Percentiles rank a stretch among this genome's conserved stretches.
Conservation (phyloP, 2,113 vertebrate genomes). For the Narcine bancroftii region DNA sequence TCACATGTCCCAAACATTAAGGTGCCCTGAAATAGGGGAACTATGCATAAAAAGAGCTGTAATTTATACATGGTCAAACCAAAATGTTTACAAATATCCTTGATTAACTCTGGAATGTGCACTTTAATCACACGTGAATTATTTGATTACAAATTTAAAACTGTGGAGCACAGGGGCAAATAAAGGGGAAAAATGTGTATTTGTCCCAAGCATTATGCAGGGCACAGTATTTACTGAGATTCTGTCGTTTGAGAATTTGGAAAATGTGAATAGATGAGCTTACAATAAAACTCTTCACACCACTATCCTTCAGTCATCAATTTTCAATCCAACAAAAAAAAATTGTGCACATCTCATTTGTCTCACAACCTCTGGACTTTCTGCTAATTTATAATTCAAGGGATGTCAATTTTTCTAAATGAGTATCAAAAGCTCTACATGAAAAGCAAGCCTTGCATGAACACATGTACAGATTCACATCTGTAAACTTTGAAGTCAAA, state of each 20-base stretch:
- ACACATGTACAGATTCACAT: neutral
- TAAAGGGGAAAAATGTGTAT: no score
- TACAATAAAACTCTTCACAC: neutral
- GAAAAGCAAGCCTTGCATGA: neutral
- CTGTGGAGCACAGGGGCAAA: no score
- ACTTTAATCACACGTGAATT: no score
- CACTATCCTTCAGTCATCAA: neutral
- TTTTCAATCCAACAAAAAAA: neutral
- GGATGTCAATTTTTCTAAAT: neutral
- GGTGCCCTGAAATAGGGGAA: no score
- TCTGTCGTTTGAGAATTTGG: neutral
- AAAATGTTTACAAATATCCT: no score
- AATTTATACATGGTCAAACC: no score
- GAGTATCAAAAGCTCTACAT: neutral
- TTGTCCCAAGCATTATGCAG: no score
- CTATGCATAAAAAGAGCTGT: no score
- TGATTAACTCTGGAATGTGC: no score
- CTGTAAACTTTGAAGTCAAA: neutral
- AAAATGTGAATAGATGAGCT: neutral
- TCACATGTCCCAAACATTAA: no score
- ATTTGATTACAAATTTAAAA: no score
- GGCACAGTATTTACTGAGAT: neutral
- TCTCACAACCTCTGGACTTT: neutral
- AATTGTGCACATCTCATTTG: neutral
- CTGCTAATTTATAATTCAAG: neutral